Conservation (phyloP, 2,888 invertebrate species). For the Lepetodrilus schrolli region DNA sequence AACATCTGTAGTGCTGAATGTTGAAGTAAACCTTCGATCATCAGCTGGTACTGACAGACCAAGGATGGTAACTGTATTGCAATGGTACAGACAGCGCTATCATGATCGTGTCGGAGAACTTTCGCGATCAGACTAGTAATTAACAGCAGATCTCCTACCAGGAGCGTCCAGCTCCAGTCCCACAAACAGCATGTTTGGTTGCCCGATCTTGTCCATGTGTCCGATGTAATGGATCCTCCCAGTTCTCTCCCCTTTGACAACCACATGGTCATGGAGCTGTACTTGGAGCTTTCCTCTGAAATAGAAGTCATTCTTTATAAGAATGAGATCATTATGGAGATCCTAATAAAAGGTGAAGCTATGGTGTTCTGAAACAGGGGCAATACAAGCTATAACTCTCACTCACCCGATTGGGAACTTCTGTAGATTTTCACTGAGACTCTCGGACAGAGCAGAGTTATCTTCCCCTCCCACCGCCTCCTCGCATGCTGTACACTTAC, state of each 20-base stretch:
- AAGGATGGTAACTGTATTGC: too few relatives aligned
- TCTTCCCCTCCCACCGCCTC: constrained; percentile 57
- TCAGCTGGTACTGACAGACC: too few relatives aligned
- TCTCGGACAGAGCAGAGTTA: constrained; percentile 48
- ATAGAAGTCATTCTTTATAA: too few relatives aligned
- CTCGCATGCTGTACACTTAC: constrained; percentile 64
- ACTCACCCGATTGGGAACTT: constrained; percentile 53
- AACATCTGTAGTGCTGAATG: too few relatives aligned
- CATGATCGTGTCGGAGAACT: too few relatives aligned
- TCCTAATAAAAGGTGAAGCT: too few relatives aligned
- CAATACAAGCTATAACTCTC: neutral
- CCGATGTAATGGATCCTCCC: constrained; percentile 71
- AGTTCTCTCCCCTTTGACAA: constrained; percentile 61
- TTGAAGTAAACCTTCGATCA: too few relatives aligned
- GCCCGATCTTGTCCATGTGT: constrained; percentile 66
- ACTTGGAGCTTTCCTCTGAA: constrained; percentile 60
- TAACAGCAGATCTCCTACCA: too few relatives aligned
- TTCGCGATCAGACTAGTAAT: too few relatives aligned
- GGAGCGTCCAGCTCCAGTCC: constrained; percentile 69
- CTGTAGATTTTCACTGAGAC: constrained; percentile 43
- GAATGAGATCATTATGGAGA: too few relatives aligned
- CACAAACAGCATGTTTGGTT: constrained; percentile 62
- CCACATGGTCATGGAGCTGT: constrained; percentile 66
- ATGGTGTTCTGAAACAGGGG: neutral
- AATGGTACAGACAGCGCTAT: too few relatives aligned